Evolutionary conservation across 2,888 invertebrate species (phyloP).

Genomic region (Mesoligia furuncula): DNA sequence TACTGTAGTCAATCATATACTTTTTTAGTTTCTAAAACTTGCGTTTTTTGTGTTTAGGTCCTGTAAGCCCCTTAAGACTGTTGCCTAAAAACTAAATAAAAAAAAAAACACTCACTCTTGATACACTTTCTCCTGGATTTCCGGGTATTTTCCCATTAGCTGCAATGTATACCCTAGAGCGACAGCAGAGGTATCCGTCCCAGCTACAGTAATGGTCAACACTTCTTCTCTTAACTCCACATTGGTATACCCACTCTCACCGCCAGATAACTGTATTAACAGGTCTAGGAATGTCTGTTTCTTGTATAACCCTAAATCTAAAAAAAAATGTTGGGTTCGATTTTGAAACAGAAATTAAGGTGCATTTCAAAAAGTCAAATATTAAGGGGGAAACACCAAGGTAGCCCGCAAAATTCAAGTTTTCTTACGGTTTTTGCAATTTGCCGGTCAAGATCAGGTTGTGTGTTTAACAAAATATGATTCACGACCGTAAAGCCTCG

Average conservation of each 20-base stretch:
- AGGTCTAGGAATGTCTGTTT: slow-evolving; percentile 90
- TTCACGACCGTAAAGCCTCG: too few relatives aligned
- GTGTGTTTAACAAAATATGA: too few relatives aligned
- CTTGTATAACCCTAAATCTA: slow-evolving; percentile 73
- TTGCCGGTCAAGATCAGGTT: neutral
- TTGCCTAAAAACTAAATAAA: too few relatives aligned
- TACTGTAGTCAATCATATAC: too few relatives aligned
- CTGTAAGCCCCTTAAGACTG: too few relatives aligned
- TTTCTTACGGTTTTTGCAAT: neutral
- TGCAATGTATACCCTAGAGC: slow-evolving; percentile 83
- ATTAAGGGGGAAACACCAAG: neutral
- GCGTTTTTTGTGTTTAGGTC: too few relatives aligned
- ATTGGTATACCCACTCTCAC: slow-evolving; percentile 87
- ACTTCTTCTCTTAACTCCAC: slow-evolving; percentile 90
- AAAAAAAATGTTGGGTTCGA: neutral
- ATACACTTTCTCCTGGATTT: slow-evolving; percentile 85
- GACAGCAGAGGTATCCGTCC: slow-evolving; percentile 88
- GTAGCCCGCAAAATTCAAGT: neutral
- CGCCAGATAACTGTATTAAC: slow-evolving; percentile 87
- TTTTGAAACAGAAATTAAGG: neutral
- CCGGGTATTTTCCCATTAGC: slow-evolving; percentile 85
- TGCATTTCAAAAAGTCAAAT: neutral
- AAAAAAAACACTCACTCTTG: slow-evolving; percentile 79
- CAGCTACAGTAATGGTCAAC: slow-evolving; percentile 90
- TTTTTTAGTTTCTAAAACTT: too few relatives aligned